Evolutionary conservation across 2,888 invertebrate genomes (phyloP), one percentile per base, ranked within the genome.

Genomic region (Brachyptera risi): DNA sequence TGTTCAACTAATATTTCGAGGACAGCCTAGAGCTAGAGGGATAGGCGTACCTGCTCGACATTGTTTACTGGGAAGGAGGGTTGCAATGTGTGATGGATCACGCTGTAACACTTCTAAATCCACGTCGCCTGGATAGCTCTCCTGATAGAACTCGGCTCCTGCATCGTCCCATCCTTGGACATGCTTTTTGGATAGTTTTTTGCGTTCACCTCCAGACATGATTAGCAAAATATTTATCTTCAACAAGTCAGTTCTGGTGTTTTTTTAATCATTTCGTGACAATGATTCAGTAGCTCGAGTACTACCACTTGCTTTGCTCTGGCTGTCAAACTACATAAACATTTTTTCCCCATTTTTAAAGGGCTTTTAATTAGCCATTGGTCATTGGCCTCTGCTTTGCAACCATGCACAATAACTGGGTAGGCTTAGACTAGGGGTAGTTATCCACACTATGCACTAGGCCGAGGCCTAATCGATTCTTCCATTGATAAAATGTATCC

Each of bases 131-230:
- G 90, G 90, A 75, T 90, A 92, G 68, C 87, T 80, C 74, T 91
- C 91, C 74, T 90, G 90, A 75, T 90, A 91, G 77, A 91, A 91
- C 77, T 91, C 90, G 1, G 84, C 85, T 0, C 89, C 90, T 3
- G 90, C 91, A 71, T 90, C 90, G 76, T 91, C 91, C 91, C 90
- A 90, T 13, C 90, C 85, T 69, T 83, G 82, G 2, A 80, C 79
- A n/a, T n/a, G n/a, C 65, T 78, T 78, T 62, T 79, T 79, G 40
- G 75, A 73, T 60, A 79, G 77, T 67, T 83, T 83, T 66, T 80
- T 79, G 61, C 79, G 78, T 60, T 80, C 79, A 47, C 83, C 83
- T 1, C 83, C 83, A 40, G 83, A 83, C 83, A 83, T 83, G 11
- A 31, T 31, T 31, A 31, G n/a, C n/a, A n/a, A n/a, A n/a, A n/a